phyloP scores from a whole-genome alignment of 2,113 vertebrate genomes.

The zebrafish (Danio rerio) region GRCz12tu NC_133194.1:2499001-2499500 shows the following conservation, averaged over 20 bases:
- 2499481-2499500: too few species aligned
- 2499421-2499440: too few species aligned
- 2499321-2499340: too few species aligned
- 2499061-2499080: conserved; percentile 25
- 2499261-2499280: background rate
- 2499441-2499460: too few species aligned
- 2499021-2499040: conserved; percentile 18
- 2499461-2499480: too few species aligned
- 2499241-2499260: conserved; percentile 48
- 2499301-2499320: too few species aligned
- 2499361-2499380: too few species aligned
- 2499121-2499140: conserved; percentile 52
- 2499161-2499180: conserved; percentile 60
- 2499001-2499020: background rate
- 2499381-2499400: too few species aligned
- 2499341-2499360: too few species aligned
- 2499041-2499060: conserved; percentile 46
- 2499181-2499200: conserved; percentile 58
- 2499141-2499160: conserved; percentile 54
- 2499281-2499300: too few species aligned
- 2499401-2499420: too few species aligned
- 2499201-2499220: conserved; percentile 60
- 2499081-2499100: conserved; percentile 40
- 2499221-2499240: conserved; percentile 56
- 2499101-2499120: conserved; percentile 50